These are phyloP conservation scores for Erynnis tages DNA, from an alignment of 2,888 invertebrate genomes.

Conservation along the genomic window DNA sequence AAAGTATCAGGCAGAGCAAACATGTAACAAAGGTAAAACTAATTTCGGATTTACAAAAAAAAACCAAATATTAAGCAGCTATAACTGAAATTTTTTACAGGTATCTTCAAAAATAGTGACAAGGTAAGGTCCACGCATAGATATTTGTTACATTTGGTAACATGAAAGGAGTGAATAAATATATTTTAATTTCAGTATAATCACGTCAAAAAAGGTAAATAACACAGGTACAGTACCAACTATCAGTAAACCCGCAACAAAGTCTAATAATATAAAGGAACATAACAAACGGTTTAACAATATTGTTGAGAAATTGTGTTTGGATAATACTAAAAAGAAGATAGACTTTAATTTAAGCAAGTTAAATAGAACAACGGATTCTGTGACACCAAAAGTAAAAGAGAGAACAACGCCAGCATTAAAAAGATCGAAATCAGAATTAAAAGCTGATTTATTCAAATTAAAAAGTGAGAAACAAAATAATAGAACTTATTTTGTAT, in stretches of 20 bases:
- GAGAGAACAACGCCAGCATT: slow-evolving; percentile 10
- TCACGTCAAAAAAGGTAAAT: slow-evolving; percentile 43
- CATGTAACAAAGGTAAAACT: slow-evolving; percentile 42
- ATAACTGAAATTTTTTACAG: slow-evolving; percentile 42
- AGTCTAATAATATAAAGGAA: background rate
- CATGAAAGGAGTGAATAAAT: too few species aligned
- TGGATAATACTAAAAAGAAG: background rate
- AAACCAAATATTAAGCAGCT: too few species aligned
- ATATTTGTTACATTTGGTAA: too few species aligned
- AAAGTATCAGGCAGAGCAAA: slow-evolving; percentile 20
- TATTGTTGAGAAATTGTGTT: background rate
- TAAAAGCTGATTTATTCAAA: slow-evolving; percentile 48
- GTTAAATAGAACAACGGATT: slow-evolving; percentile 4
- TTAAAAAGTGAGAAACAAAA: slow-evolving; percentile 40
- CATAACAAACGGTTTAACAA: background rate
- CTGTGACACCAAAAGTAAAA: background rate
- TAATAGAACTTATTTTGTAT: slow-evolving; percentile 51
- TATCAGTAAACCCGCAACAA: slow-evolving; percentile 18
- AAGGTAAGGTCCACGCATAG: slow-evolving; percentile 42
- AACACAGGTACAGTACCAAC: slow-evolving; percentile 32
- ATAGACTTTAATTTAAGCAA: slow-evolving; percentile 32
- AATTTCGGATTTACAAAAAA: background rate
- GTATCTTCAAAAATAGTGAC: slow-evolving; percentile 46
- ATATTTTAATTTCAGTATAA: slow-evolving; percentile 48
- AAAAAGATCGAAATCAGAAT: slow-evolving; percentile 39